Conservation (phyloP, 2,113 vertebrate species). For the Pantherophis guttatus region DNA sequence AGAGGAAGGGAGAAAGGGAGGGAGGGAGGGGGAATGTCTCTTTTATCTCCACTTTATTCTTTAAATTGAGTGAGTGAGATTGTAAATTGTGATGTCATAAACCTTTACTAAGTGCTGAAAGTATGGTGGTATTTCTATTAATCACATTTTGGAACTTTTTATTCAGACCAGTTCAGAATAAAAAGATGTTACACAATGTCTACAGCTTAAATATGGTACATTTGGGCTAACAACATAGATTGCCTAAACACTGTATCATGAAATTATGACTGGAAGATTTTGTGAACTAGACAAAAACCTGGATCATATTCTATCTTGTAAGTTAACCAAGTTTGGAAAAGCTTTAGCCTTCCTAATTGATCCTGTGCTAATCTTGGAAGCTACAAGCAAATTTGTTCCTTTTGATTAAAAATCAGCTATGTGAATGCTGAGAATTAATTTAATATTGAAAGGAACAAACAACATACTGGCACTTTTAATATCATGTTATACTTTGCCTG, state of each 20-base stretch:
- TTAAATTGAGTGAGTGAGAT: neutral
- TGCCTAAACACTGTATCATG: neutral
- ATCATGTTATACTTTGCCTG: conserved; percentile 53
- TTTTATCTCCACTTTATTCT: neutral
- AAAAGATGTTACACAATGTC: neutral
- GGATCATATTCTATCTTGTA: neutral
- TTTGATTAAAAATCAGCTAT: conserved; percentile 18
- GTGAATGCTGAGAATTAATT: conserved; percentile 50
- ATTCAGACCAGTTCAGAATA: neutral
- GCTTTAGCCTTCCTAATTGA: neutral
- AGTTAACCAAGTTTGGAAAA: neutral
- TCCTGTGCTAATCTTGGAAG: neutral
- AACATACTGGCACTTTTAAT: conserved; percentile 46
- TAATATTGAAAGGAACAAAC: neutral
- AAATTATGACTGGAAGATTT: neutral
- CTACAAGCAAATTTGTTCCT: neutral
- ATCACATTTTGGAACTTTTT: neutral
- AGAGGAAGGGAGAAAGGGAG: neutral
- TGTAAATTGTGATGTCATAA: neutral
- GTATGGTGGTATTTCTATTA: neutral
- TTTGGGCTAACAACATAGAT: neutral
- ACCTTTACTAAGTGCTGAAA: neutral
- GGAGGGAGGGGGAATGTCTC: neutral
- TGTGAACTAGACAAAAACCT: neutral
- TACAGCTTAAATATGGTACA: neutral